Percentiles rank a stretch among this genome's conserved stretches.
Conservation (phyloP, 1,140 invertebrate genomes). For the Diuraphis noxia region DNA sequence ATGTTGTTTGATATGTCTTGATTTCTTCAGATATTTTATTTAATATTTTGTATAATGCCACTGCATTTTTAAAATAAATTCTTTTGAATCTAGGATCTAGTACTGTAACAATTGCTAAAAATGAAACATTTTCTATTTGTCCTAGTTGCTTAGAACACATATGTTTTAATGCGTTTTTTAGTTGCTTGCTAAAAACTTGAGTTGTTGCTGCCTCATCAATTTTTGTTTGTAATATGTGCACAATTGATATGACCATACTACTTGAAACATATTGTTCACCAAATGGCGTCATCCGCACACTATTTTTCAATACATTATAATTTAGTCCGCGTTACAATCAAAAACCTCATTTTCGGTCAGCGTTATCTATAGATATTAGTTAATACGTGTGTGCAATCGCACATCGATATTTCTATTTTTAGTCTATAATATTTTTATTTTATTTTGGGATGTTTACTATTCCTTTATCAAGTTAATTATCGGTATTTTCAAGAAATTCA, state of each 20-base stretch:
- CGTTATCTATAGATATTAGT: background rate
- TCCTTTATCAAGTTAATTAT: too few relatives aligned
- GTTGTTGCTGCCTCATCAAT: background rate
- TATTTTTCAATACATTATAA: background rate
- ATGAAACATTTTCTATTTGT: background rate
- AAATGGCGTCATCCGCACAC: background rate
- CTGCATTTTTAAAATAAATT: constrained; percentile 8
- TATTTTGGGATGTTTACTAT: too few relatives aligned
- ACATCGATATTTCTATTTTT: too few relatives aligned
- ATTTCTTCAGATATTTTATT: background rate
- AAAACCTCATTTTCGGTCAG: background rate
- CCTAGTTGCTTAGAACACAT: background rate
- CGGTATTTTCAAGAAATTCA: too few relatives aligned
- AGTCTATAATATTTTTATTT: too few relatives aligned
- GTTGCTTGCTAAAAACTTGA: background rate
- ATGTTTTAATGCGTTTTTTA: background rate
- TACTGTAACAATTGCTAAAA: constrained; percentile 5
- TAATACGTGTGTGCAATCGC: too few relatives aligned
- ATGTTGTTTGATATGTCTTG: background rate
- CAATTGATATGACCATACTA: background rate
- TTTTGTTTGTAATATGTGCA: background rate
- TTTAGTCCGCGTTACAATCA: background rate
- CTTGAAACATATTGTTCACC: constrained; percentile 8
- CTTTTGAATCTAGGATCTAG: constrained; percentile 2
- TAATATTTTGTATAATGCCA: background rate